Evolutionary conservation across 2,113 vertebrate species (phyloP).

Genomic region (Podilymbus podiceps): DNA sequence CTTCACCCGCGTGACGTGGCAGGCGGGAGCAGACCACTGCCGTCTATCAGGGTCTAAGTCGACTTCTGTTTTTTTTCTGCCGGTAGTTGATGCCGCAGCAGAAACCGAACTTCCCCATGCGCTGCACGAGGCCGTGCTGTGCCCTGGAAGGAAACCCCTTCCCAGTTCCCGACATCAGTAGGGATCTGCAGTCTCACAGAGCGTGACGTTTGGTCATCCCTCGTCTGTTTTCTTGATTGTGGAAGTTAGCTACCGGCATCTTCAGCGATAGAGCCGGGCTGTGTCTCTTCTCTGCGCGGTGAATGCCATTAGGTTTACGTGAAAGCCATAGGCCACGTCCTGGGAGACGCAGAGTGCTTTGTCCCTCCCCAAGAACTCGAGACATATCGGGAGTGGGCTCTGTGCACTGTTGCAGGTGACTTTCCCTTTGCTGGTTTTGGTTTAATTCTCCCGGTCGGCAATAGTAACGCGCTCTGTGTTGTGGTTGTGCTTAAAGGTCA

Average conservation of each 20-base stretch:
- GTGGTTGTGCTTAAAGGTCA: not conserved
- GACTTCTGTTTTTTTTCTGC: not conserved
- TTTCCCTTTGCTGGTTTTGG: not conserved
- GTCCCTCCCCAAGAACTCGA: fast-evolving
- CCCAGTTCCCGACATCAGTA: fast-evolving
- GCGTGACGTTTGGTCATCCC: fast-evolving
- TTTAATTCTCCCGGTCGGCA: not conserved
- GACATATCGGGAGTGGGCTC: fast-evolving
- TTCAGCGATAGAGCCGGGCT: fast-evolving
- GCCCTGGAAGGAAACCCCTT: not conserved
- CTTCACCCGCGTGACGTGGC: not conserved
- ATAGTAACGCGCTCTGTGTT: fast-evolving
- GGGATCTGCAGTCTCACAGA: not conserved
- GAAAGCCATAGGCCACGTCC: not conserved
- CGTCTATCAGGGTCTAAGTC: fast-evolving
- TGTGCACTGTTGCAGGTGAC: not conserved
- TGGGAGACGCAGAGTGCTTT: not conserved
- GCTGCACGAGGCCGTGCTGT: not conserved
- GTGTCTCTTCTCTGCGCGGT: no score
- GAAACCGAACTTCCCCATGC: not conserved
- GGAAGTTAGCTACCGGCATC: not conserved
- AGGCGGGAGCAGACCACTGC: not conserved
- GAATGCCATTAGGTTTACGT: fast-evolving
- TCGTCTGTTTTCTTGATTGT: fast-evolving
- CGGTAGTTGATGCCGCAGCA: not conserved